These are phyloP conservation scores for Cylloceria caligata DNA, from an alignment of 2,888 invertebrate genomes.

Conservation along the genomic window DNA sequence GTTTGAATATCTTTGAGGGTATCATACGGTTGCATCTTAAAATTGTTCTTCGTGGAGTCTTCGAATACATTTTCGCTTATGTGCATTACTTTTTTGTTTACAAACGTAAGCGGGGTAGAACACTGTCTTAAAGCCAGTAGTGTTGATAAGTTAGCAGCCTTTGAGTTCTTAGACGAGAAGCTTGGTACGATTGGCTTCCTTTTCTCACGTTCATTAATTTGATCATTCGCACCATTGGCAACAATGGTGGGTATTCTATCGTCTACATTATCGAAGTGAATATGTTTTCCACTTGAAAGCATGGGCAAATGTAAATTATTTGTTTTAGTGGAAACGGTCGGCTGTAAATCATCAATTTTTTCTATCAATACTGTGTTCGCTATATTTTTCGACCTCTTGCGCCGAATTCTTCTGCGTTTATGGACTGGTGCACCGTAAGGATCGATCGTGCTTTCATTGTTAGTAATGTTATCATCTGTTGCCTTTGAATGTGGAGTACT, in stretches of 20 bases:
- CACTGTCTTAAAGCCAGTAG: constrained; percentile 48
- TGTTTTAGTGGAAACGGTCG: constrained; percentile 44
- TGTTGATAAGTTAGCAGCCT: constrained; percentile 12
- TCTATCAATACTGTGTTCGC: constrained; percentile 50
- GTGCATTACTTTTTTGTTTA: constrained; percentile 39
- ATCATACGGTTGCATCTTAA: neutral
- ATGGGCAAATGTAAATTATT: constrained; percentile 44
- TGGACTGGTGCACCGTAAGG: neutral
- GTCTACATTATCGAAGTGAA: constrained; percentile 43
- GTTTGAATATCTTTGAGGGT: neutral
- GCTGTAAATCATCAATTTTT: neutral
- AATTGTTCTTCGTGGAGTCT: neutral
- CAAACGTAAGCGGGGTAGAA: constrained; percentile 41
- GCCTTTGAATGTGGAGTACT: constrained; percentile 30
- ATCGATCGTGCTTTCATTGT: constrained; percentile 23
- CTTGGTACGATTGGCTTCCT: too few relatives aligned
- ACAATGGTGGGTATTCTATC: neutral
- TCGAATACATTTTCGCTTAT: neutral
- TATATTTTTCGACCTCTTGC: constrained; percentile 66
- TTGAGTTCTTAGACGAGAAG: neutral
- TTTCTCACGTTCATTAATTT: neutral
- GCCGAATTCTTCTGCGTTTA: constrained; percentile 65
- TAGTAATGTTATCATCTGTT: neutral
- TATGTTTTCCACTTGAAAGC: constrained; percentile 41
- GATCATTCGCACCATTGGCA: neutral